These are phyloP conservation scores for Eremobia ochroleuca DNA, from an alignment of 2,888 invertebrate genomes.

Conservation along the genomic window DNA sequence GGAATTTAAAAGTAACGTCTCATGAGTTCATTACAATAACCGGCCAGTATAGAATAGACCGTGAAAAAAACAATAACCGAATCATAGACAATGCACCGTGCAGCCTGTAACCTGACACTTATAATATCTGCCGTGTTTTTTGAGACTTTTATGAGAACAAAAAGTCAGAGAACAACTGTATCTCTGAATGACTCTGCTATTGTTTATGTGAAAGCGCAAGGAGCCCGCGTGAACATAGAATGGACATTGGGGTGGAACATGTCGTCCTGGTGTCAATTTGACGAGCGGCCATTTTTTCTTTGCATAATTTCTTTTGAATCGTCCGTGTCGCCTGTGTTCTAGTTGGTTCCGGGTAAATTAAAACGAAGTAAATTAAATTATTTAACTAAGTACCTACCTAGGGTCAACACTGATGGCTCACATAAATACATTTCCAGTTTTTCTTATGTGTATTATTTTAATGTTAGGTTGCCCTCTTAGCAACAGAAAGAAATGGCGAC, in stretches of 20 bases:
- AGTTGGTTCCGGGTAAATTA: not conserved
- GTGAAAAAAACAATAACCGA: conserved; percentile 52
- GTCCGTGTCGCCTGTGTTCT: not conserved
- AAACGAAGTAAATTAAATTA: not conserved
- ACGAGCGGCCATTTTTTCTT: conserved; percentile 29
- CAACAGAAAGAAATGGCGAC: not conserved
- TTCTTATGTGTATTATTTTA: not conserved
- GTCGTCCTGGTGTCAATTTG: conserved; percentile 29
- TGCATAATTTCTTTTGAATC: conserved; percentile 34
- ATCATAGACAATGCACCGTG: conserved; percentile 60
- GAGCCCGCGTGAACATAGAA: conserved; percentile 42
- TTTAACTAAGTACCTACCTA: not conserved
- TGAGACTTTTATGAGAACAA: conserved; percentile 37
- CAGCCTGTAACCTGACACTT: conserved; percentile 53
- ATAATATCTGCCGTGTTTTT: conserved; percentile 43
- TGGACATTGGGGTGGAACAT: conserved; percentile 60
- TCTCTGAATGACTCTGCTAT: conserved; percentile 61
- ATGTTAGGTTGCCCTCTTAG: not conserved
- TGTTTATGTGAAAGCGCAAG: conserved; percentile 63
- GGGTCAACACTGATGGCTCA: not conserved
- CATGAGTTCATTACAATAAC: conserved; percentile 33
- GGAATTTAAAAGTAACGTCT: conserved; percentile 2
- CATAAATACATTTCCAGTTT: not conserved
- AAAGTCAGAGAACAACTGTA: conserved; percentile 40
- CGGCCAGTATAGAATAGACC: not conserved